Base-by-base conservation (phyloP, 2,113 vertebrate genomes). In the Otocyon megalotis region DNA sequence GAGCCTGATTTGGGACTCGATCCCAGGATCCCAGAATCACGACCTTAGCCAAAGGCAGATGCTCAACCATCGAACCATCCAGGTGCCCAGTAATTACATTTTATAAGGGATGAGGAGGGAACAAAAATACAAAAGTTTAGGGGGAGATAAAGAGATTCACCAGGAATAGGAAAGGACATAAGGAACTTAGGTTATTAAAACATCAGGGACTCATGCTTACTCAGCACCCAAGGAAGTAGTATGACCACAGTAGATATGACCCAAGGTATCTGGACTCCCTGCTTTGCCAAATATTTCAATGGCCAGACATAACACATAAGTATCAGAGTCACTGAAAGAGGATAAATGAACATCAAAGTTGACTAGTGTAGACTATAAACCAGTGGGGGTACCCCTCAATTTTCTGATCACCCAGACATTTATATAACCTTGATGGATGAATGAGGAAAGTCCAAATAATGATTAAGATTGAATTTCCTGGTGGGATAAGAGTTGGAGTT, bases 381-480 rank as follows among this genome's bases (percentile, higher is more conserved):
- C 5, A 88, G 0, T 30, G 12, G 8, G 24, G 12, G 17, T 56
- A 60, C 0, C 35, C 14, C 53, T 90, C 37, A 63, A 80, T 89
- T 92, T 96, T 92, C 53, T 85, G 24, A 72, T 71, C 20, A 12
- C 24, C 7, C 5, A 54, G 26, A 82, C 24, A 11, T 74, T 65
- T 16, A 0, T 94, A 56, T 9, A 60, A 92, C 3, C 11, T 19
- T 80, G 89, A 32, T 81, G 32, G n/a, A 77, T 83, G 69, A 87
- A 67, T 60, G 69, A 92, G 5, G 8, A 74, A 72, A 71, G 20
- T 30, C 13, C 35, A 87, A 50, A 24, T 74, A 50, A 82, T 71
- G 15, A 80, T 80, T 88, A 67, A 14, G 11, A 26, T 86, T 96
- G 87, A 87, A 74, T 91, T 92, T 92, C 32, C 12, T 82, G 26